These are phyloP conservation scores for Chionodraco myersi DNA, from an alignment of 2,113 vertebrate genomes.

Conservation along the genomic window DNA sequence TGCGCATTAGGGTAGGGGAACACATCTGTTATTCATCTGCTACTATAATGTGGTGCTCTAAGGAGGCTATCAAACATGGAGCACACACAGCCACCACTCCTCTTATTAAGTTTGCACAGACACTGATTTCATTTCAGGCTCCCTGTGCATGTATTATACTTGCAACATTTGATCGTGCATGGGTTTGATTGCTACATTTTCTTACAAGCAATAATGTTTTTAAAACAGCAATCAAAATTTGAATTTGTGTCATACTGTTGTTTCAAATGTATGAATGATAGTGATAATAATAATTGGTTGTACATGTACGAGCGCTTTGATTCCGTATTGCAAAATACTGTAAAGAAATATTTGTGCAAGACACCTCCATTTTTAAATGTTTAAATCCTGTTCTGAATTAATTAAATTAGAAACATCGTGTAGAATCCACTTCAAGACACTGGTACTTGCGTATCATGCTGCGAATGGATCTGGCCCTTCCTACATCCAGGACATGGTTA, in stretches of 20 bases:
- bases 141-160: not conserved
- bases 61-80: constrained; percentile 18
- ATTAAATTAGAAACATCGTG: too few relatives aligned
- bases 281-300: not conserved
- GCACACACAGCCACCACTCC: not conserved
- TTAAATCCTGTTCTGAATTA: not conserved
- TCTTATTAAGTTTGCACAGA: constrained; percentile 3
- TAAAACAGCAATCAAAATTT: not conserved
- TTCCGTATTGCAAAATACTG: not conserved
- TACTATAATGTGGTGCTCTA: constrained; percentile 13
- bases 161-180: not conserved
- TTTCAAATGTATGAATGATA: not conserved
- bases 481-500: too few relatives aligned
- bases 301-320: not conserved
- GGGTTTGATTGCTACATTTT: not conserved
- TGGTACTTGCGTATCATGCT: too few relatives aligned
- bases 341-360: not conserved
- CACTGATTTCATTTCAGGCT: not conserved
- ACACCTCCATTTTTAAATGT: not conserved
- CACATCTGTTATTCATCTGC: constrained; percentile 50
- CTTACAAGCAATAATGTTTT: not conserved
- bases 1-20: constrained; percentile 27
- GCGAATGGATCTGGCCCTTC: too few relatives aligned
- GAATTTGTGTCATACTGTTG: not conserved
- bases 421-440: not conserved